Evolutionary conservation across 2,113 vertebrate species (phyloP).

Genomic region (Gasterosteus nipponicus): DNA sequence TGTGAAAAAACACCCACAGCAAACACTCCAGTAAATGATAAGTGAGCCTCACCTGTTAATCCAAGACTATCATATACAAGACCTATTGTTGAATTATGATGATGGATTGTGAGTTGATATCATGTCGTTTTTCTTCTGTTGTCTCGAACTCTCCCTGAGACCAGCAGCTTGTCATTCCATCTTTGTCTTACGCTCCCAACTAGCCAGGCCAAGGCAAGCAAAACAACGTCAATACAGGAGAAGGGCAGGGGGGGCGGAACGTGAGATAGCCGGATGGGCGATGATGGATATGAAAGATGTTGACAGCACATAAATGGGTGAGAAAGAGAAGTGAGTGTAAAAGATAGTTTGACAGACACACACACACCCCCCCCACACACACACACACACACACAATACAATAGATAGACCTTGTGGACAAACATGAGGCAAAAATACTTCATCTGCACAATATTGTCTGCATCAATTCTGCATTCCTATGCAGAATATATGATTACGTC

Average conservation of each 20-base stretch:
- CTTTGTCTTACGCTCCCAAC: background rate
- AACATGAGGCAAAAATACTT: conserved; percentile 26
- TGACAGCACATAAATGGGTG: conserved; percentile 31
- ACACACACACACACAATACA: background rate
- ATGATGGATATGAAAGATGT: conserved; percentile 24
- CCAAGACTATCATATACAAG: background rate
- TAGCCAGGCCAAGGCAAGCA: background rate
- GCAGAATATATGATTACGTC: conserved; percentile 24
- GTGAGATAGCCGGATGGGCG: conserved; percentile 1
- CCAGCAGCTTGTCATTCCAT: background rate
- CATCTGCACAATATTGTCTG: conserved; percentile 50
- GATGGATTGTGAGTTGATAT: background rate
- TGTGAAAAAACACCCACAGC: background rate
- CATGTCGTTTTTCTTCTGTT: background rate
- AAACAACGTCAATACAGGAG: background rate
- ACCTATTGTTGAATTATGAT: background rate
- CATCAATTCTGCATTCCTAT: conserved; percentile 18
- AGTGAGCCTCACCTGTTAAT: background rate
- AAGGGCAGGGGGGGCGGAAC: background rate
- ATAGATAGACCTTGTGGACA: conserved; percentile 26
- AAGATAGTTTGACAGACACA: conserved; percentile 31
- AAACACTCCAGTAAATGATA: background rate
- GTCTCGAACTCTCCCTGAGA: background rate
- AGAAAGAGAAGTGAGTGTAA: conserved; percentile 14
- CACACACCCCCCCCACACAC: background rate